Evolutionary conservation across 2,797 vertebrate genomes (phyloP), one percentile per base, ranked within the genome.

Genomic region (Paedocypris micromegethes): DNA sequence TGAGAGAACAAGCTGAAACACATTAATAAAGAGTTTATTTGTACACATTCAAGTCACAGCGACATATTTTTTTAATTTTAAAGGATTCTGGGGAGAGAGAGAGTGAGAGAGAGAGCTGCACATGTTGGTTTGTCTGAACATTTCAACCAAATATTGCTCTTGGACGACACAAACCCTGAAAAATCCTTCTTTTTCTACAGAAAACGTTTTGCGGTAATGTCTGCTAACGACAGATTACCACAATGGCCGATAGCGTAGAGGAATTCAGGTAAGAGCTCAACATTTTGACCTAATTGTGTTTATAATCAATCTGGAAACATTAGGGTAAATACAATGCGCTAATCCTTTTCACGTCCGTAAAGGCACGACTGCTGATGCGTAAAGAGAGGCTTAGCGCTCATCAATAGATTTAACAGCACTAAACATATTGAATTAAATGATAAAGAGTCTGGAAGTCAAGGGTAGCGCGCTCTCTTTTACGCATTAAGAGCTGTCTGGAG

Each of bases 301-400:
- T 60, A 74, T 60, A 70, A 66, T 74, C 72, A 70, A 70, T 60
- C 72, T 57, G 67, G 52, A 63, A 73, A 66, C 72, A 70, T 70
- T 70, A 70, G 68, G 38, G 51, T 74, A 70, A 74, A 74, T 74
- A 74, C 55, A 64, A 50, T 52, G 4, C 8, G 9, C 56, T 70
- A 74, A 74, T 74, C 72, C 67, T 64, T 52, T 46, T 41, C 64
- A 58, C 48, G 54, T 60, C 39, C 65, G 46, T 57, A 43, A 66
- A 54, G 51, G 64, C 73, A 68, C 5, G 39, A 9, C 49, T 62
- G 64, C 40, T 59, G 64, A 60, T 55, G 72, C 64, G 59, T 63
- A 64, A 56, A 64, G 68, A 77, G 58, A 70, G 50, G 75, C 64
- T 77, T 77, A 77, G 58, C 44, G 6, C 49, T 38, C 9, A 40